Evolutionary conservation across 1,140 invertebrate genomes (phyloP).

Genomic region (Drosophila pectinifera): DNA sequence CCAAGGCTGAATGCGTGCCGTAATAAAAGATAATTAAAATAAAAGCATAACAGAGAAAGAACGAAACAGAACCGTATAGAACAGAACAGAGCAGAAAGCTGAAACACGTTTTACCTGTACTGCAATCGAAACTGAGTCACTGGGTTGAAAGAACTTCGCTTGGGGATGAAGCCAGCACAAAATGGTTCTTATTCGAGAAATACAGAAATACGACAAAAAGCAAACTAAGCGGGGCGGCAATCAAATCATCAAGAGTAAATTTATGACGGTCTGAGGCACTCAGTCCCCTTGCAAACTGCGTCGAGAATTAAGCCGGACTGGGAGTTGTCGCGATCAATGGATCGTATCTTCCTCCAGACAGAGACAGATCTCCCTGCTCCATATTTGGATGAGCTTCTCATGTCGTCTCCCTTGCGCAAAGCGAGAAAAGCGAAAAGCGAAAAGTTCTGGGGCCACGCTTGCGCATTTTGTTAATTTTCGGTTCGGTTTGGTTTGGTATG

Average conservation of each 20-base stretch:
- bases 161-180: constrained; percentile 41
- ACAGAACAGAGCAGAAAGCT: constrained; percentile 8
- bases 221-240: constrained; percentile 16
- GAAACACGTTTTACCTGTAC: constrained; percentile 58
- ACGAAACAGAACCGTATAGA: constrained; percentile 4
- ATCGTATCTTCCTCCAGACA: constrained; percentile 24
- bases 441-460: constrained; percentile 49
- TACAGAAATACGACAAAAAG: constrained; percentile 12
- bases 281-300: constrained; percentile 41
- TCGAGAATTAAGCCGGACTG: constrained; percentile 28
- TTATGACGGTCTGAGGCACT: constrained; percentile 35
- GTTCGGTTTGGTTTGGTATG: constrained; percentile 1
- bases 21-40: constrained; percentile 24
- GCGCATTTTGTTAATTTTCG: constrained; percentile 34
- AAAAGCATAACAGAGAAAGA: constrained; percentile 10
- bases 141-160: constrained; percentile 55
- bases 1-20: constrained; percentile 39
- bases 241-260: constrained; percentile 44
- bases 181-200: constrained; percentile 5
- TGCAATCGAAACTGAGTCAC: constrained; percentile 51
- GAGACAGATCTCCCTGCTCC: constrained; percentile 32
- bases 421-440: neutral
- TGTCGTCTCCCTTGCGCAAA: constrained; percentile 2
- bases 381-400: constrained; percentile 26
- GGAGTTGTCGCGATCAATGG: constrained; percentile 31